Base-by-base conservation (phyloP, 2,113 vertebrate species). In the Semnornis frantzii region DNA sequence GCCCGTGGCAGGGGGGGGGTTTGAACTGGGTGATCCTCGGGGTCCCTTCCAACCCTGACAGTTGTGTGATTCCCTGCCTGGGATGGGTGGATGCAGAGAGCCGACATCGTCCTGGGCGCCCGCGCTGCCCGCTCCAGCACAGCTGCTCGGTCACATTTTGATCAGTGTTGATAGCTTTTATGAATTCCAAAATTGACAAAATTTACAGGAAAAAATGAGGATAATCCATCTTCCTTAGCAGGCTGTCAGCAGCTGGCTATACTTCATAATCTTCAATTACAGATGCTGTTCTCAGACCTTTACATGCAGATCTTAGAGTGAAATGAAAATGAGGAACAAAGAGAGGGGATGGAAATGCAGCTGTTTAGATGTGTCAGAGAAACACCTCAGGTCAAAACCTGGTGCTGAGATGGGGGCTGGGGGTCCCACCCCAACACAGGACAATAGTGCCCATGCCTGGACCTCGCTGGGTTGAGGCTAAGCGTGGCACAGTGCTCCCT, bases 231-330 rank as follows among this genome's bases (percentile, higher is more conserved):
- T 99, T 99, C 98, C 98, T 99, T 99, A 99, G 98, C 97, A 88
- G 98, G 98, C 98, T 99, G 99, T 99, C 99, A 99, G 98, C 98
- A 98, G 98, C 98, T 98, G 98, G 99, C 99, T 98, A 99, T 99
- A 99, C 99, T 99, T 99, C 99, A 99, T 99, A 99, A 99, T 99
- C 98, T 98, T 98, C 99, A 99, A 99, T 99, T 99, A 99, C 98
- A 98, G 98, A 97, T 96, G 98, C 98, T 98, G 98, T 98, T 98
- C 98, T 98, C 98, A 98, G 98, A 98, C 97, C 98, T 98, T 98
- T 98, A 98, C 98, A 98, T 98, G 98, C 97, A 98, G 97, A 98
- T 98, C 98, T 98, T 98, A 99, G 98, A 97, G 98, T 97, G 98
- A 98, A 98, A 98, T 98, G 98, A 98, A 99, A 99, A 99, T 98